phyloP scores from a whole-genome alignment of 53 echinoderm and acorn worm species.

The Echinarachnius parma region DNA sequence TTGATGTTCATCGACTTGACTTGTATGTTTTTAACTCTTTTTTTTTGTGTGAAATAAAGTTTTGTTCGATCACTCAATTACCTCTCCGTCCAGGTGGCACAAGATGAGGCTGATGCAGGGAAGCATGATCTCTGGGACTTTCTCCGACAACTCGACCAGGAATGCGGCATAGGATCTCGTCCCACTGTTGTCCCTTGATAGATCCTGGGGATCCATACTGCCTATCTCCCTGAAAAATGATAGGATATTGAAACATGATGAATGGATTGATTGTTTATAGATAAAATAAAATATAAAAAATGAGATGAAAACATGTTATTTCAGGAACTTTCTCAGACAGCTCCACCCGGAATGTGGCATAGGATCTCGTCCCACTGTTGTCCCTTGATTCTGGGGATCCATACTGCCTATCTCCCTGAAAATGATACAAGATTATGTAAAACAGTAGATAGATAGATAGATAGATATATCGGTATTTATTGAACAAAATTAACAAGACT shows the following conservation, averaged over 20 bases:
- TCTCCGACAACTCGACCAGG: conserved; percentile 76
- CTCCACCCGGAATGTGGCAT: conserved; percentile 86
- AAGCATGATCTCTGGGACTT: conserved; percentile 68
- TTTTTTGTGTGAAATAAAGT: too few relatives aligned
- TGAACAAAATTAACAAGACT: too few relatives aligned
- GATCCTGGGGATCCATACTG: conserved; percentile 33
- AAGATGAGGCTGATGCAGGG: conserved; percentile 82
- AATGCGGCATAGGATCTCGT: conserved; percentile 83
- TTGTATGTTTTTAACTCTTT: too few relatives aligned
- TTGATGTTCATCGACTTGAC: too few relatives aligned
- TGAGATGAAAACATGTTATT: too few relatives aligned
- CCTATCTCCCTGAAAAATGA: conserved; percentile 44
- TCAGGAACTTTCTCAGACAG: conserved; percentile 82
- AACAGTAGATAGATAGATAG: too few relatives aligned
- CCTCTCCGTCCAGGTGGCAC: conserved; percentile 87
- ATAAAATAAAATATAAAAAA: not conserved
- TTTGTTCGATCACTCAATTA: conserved; percentile 21
- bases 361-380: conserved; percentile 93
- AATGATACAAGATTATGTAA: too few relatives aligned
- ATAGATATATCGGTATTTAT: too few relatives aligned
- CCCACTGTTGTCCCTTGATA: too few relatives aligned
- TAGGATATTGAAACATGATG: too few relatives aligned
- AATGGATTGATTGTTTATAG: not conserved
- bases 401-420: conserved; percentile 49
- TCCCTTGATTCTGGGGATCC: conserved; percentile 32